These are phyloP conservation scores for Spilarctia lutea DNA, from an alignment of 2,888 invertebrate genomes.

Conservation along the genomic window DNA sequence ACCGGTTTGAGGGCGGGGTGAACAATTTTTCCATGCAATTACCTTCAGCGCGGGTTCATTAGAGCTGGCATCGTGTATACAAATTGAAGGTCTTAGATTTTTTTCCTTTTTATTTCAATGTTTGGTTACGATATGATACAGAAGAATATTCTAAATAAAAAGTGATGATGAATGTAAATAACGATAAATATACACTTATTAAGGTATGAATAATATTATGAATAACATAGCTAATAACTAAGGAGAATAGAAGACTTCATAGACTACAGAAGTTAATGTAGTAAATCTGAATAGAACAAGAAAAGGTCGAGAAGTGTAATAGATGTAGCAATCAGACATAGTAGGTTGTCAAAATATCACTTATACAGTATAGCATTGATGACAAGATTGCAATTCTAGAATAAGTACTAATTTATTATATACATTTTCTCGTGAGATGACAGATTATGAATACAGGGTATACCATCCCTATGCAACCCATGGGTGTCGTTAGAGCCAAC, in stretches of 20 bases:
- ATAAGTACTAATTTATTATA: not conserved
- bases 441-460: too few relatives aligned
- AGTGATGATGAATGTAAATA: not conserved
- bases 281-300: not conserved
- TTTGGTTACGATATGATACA: not conserved
- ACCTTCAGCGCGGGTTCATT: conserved; percentile 46
- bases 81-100: conserved; percentile 4
- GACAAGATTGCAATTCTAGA: not conserved
- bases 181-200: not conserved
- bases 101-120: conserved; percentile 11
- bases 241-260: not conserved
- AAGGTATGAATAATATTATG: not conserved
- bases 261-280: not conserved
- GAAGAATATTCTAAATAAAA: not conserved
- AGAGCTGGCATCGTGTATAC: conserved; percentile 13
- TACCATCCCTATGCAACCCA: too few relatives aligned
- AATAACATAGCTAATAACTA: not conserved
- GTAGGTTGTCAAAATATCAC: too few relatives aligned
- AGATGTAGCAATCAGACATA: too few relatives aligned
- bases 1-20: conserved; percentile 13
- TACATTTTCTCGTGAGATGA: too few relatives aligned
- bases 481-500: too few relatives aligned
- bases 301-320: not conserved
- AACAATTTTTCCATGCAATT: conserved; percentile 53
- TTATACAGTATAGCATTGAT: too few relatives aligned